Base-by-base conservation (phyloP, 1,140 invertebrate species). In the Nasonia giraulti region DNA sequence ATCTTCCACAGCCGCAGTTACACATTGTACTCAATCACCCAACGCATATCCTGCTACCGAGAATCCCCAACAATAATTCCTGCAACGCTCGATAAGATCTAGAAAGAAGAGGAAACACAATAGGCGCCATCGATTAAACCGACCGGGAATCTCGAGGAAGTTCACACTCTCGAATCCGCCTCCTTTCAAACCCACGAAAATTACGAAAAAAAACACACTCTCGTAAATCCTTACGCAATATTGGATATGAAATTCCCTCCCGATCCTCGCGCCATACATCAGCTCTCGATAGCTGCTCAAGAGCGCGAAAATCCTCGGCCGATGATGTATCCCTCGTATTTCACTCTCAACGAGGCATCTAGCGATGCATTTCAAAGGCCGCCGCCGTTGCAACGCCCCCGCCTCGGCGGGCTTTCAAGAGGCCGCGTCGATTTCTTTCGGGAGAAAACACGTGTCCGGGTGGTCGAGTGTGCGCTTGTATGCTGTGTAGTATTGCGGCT, bases 221-320 rank as follows among this genome's bases (percentile, higher is more conserved):
- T 1, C 8, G 23, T 3, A 14, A 68, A 47, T 44, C 12, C 62
- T 10, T 27, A 5, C 62, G 20, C 6, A 20, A 10, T 2, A 40
- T 69, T 37, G 77, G 11, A 55, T 55, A 37, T 37, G 5, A 37
- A 37, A 37, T 37, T 37, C 5, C 12, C 17, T 10, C 17, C 10
- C 50, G 14, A 62, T 14, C 55, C 17, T 6, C 55, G 6, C 14
- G 55, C 6, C 17, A 62, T 62, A 62, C 55, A 62, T 62, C 55
- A 62, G 14, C 14, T 33, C 37, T 71, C 20, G 27, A 73, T 71
- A 73, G 69, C 31, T 84, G 89, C 83, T 92, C 89, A 92, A 92
- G 88, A 92, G 91, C 90, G 91, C 92, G 91, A 92, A 92, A 92
- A 90, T 93, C 92, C 91, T 89, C 86, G 84, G 12, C n/a, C 76